A percentile compares a stretch with the other conserved stretches of the same genome.
Conservation (phyloP, 2,888 invertebrate species). For the Euplexia lucipara region DNA sequence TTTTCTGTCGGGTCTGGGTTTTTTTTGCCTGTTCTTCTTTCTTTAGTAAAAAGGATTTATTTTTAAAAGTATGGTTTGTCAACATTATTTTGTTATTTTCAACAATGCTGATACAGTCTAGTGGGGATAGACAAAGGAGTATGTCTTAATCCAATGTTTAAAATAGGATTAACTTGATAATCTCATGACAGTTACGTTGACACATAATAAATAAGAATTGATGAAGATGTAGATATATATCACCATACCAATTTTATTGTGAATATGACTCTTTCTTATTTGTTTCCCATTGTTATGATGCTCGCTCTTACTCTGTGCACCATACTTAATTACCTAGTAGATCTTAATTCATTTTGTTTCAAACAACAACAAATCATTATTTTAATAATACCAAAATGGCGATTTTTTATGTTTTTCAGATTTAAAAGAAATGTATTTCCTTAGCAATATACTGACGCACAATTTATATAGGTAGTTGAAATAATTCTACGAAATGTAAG, state of each 20-base stretch:
- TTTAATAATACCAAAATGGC: not conserved
- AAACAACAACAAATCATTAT: not conserved
- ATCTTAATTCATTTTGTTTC: not conserved
- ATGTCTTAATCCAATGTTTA: slow-evolving; percentile 26
- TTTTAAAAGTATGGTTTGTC: not conserved
- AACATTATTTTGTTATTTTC: not conserved
- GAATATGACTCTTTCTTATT: too few relatives aligned
- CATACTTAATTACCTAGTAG: not conserved
- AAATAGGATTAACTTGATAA: slow-evolving; percentile 16
- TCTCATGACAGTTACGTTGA: not conserved
- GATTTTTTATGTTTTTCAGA: not conserved
- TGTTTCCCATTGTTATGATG: not conserved
- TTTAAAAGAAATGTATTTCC: not conserved
- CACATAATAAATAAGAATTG: not conserved
- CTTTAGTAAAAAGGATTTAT: too few relatives aligned
- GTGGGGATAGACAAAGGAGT: slow-evolving; percentile 8
- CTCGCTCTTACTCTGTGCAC: too few relatives aligned
- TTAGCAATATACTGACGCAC: not conserved
- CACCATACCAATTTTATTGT: too few relatives aligned
- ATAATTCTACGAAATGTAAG: not conserved
- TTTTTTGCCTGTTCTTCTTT: too few relatives aligned
- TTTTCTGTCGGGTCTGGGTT: too few relatives aligned
- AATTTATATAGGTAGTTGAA: not conserved
- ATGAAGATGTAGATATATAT: not conserved
- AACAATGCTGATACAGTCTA: slow-evolving; percentile 2